These are phyloP conservation scores for Hydra vulgaris DNA, from an alignment of 30 jellyfish, hydroid and myxozoan species.

Conservation along the genomic window DNA sequence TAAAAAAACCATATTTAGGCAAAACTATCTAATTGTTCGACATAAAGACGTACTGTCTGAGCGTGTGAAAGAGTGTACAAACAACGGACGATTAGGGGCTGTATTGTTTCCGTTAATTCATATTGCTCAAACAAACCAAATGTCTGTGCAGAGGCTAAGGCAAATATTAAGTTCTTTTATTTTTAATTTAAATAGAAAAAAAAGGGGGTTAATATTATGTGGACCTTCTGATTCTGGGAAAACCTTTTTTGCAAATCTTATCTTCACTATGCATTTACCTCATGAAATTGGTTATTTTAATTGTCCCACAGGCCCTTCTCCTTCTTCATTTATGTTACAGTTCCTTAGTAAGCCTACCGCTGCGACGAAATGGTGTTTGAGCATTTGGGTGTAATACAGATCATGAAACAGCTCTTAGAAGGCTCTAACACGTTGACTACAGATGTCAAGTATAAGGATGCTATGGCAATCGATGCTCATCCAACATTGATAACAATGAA, in stretches of 20 bases:
- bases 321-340: neutral
- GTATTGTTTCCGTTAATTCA: neutral
- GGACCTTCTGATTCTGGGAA: neutral
- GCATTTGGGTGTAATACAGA: neutral
- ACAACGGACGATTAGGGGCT: neutral
- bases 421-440: neutral
- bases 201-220: neutral
- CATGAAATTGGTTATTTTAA: neutral
- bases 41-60: neutral
- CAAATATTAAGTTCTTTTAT: too few relatives aligned
- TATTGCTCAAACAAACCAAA: neutral
- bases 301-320: neutral
- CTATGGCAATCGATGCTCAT: neutral
- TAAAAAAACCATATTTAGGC: neutral
- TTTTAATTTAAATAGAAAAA: too few relatives aligned
- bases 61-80: neutral
- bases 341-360: neutral
- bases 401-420: neutral
- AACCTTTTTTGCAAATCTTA: neutral
- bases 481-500: neutral
- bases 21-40: neutral
- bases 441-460: neutral
- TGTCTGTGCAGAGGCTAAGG: too few relatives aligned
- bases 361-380: neutral
- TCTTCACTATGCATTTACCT: neutral